Conservation (phyloP, 2,888 invertebrate genomes). For the Tridacna gigas region DNA sequence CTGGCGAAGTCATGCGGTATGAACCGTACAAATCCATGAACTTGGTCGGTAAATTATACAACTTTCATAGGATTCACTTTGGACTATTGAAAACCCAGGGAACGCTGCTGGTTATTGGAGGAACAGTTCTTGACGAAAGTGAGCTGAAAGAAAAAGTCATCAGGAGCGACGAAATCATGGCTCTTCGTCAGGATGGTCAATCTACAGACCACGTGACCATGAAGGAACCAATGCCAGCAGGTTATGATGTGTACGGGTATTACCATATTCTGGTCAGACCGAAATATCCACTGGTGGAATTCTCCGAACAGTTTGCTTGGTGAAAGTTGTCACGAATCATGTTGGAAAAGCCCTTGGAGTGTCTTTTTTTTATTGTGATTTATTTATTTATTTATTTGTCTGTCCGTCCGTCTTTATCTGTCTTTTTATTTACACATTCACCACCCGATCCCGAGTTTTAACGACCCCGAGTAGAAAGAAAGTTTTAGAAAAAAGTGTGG, state of each 20-base stretch:
- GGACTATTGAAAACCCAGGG: constrained; percentile 51
- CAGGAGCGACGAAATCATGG: not conserved
- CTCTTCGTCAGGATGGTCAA: not conserved
- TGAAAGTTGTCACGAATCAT: not conserved
- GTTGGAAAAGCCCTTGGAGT: not conserved
- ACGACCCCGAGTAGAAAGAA: too few relatives aligned
- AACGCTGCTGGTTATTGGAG: constrained; percentile 55
- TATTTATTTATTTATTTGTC: not conserved
- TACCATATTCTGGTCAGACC: constrained; percentile 44
- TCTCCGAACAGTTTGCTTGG: constrained; percentile 45
- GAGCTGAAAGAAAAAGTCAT: constrained; percentile 1
- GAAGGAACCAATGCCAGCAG: constrained; percentile 53
- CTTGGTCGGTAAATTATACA: constrained; percentile 35
- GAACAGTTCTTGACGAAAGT: constrained; percentile 15
- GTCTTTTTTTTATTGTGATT: not conserved
- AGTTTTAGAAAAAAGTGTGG: too few relatives aligned
- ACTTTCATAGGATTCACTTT: constrained; percentile 63
- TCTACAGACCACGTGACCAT: constrained; percentile 20
- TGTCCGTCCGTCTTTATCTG: not conserved
- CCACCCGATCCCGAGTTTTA: too few relatives aligned
- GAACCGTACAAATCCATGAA: constrained; percentile 36
- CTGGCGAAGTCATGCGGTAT: constrained; percentile 61
- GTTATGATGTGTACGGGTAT: constrained; percentile 56
- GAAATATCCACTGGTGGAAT: constrained; percentile 62
- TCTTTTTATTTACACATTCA: not conserved